Evolutionary conservation across 2,888 invertebrate genomes (phyloP), one percentile per base, ranked within the genome.

Genomic region (Drosophila tanythrix): DNA sequence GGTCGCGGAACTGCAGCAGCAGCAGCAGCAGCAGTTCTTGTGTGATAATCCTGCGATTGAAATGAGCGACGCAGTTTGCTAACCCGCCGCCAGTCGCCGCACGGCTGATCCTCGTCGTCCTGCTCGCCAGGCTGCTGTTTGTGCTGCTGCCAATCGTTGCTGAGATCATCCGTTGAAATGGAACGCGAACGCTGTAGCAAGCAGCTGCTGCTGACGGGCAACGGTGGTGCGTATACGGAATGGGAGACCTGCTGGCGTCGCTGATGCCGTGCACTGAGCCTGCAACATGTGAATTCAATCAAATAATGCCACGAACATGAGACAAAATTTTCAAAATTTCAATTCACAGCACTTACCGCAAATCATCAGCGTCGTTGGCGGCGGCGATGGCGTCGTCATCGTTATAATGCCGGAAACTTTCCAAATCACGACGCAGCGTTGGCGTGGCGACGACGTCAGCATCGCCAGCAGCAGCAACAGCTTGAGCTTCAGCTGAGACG

Each of bases 21-120:
- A 6, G 36, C 3, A 21, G 43, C 21, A 15, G 46, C 13, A 29
- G 33, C 13, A 8, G 60, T 11, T 7, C 57, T 69, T 13, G 81
- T 78, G 29, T 88, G 78, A 57, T 91, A 86, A 85, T 95, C 95
- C 8, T 96, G 95, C 90, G 95, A 95, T 88, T 96, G 95, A 78
- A 96, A 93, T 6, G 96, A 96, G 71, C 95, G 94, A 52, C 95
- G 94, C 69, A 95, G 93, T 82, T 95, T 95, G 18, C 96, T 95
- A 57, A 95, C 95, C 79, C 96, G 94, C 60, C 94, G 93, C 95
- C 96, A 96, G 89, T 95, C 95, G 1, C 94, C 94, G 36, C 95
- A 94, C 84, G 94, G 94, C 53, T 95, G 94, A 55, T 88, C 81
- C 40, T 94, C 70, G 46, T 87, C 79, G 88, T 94, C 94, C 57